These are phyloP conservation scores for Harmothoe impar DNA, from an alignment of 2,888 invertebrate species.

Conservation along the genomic window DNA sequence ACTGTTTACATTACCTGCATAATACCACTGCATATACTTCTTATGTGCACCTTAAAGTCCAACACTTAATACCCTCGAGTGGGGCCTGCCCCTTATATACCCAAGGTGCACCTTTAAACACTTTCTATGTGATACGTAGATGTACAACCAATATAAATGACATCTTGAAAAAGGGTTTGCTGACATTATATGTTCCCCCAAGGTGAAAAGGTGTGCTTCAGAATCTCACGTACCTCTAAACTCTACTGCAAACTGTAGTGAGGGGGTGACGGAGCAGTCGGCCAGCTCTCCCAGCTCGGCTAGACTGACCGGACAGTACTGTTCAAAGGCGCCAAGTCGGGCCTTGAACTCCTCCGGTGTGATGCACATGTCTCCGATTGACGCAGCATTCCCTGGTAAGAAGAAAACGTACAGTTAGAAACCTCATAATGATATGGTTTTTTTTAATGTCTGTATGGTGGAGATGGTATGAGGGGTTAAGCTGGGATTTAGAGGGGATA, in stretches of 20 bases:
- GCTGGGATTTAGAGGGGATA: no score
- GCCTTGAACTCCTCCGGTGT: constrained; percentile 81
- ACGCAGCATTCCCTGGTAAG: constrained; percentile 81
- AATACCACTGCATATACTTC: no score
- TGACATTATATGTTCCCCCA: no score
- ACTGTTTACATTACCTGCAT: background rate
- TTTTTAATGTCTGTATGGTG: background rate
- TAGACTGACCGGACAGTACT: constrained; percentile 84
- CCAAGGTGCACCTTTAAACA: no score
- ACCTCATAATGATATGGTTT: background rate
- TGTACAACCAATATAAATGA: no score
- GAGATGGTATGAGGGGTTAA: background rate
- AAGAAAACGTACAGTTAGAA: background rate
- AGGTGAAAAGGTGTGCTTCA: no score
- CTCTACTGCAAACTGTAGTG: constrained; percentile 82
- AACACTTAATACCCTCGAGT: no score
- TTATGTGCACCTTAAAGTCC: no score
- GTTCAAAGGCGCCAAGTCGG: constrained; percentile 81
- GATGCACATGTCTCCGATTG: constrained; percentile 82
- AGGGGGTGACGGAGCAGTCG: constrained; percentile 78
- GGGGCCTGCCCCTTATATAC: no score
- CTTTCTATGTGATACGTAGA: no score
- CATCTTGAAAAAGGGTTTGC: no score
- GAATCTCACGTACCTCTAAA: constrained; percentile 80
- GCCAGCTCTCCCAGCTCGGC: constrained; percentile 80